These are phyloP conservation scores for Netelia inedita DNA, from an alignment of 2,888 invertebrate genomes.

Conservation along the genomic window DNA sequence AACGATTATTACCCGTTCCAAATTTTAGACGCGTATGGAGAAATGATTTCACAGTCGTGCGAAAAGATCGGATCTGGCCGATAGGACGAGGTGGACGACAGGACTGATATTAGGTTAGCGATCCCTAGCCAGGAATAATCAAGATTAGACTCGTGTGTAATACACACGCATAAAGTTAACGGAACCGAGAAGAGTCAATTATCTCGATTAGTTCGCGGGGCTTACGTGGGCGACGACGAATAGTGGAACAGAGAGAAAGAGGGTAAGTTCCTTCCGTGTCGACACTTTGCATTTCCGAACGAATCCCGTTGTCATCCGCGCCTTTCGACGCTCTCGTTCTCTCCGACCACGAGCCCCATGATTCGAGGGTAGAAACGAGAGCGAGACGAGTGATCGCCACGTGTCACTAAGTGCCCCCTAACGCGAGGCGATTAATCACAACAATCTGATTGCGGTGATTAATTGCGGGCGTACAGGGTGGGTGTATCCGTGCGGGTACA, in stretches of 20 bases:
- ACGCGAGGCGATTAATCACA: conserved; percentile 70
- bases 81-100: conserved; percentile 45
- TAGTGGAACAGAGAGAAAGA: conserved; percentile 6
- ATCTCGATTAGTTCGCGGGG: conserved; percentile 29
- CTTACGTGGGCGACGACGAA: not conserved
- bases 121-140: conserved; percentile 50
- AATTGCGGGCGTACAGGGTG: conserved; percentile 51
- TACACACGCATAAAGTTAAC: not conserved
- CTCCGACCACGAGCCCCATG: not conserved
- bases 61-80: conserved; percentile 18
- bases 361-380: conserved; percentile 36
- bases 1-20: no score
- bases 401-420: conserved; percentile 62
- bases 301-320: conserved; percentile 45
- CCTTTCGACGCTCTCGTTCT: conserved; percentile 10
- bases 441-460: conserved; percentile 69
- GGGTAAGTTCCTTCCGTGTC: conserved; percentile 37
- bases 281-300: conserved; percentile 54
- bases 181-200: conserved; percentile 32
- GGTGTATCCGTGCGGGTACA: not conserved
- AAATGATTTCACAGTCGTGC: not conserved
- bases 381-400: conserved; percentile 63
- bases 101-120: conserved; percentile 37
- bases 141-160: conserved; percentile 35
- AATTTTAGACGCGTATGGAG: not conserved